These are phyloP conservation scores for Nematopogon swammerdamellus DNA, from an alignment of 2,888 invertebrate genomes.

Conservation along the genomic window DNA sequence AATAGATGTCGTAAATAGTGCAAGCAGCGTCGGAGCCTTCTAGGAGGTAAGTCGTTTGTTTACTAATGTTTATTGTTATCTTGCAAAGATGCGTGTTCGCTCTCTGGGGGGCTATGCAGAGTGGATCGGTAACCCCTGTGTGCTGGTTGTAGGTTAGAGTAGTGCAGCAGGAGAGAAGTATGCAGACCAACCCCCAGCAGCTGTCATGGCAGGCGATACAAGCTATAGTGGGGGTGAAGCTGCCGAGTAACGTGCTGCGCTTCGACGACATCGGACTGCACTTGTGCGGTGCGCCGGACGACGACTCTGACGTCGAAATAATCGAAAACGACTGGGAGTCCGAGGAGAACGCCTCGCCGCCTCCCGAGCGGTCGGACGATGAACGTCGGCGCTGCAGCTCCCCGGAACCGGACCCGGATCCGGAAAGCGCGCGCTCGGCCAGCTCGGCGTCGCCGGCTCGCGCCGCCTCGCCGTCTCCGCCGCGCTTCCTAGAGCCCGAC, in stretches of 20 bases:
- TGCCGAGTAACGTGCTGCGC: conserved; percentile 49
- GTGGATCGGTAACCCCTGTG: conserved; percentile 35
- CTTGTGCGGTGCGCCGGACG: conserved; percentile 47
- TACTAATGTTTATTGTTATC: conserved; percentile 10
- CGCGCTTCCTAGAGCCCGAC: conserved; percentile 44
- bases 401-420: conserved; percentile 31
- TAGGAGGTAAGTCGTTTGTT: conserved; percentile 26
- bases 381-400: conserved; percentile 40
- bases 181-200: conserved; percentile 59
- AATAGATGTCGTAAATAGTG: conserved; percentile 43
- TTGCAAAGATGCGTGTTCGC: no score
- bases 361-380: conserved; percentile 46
- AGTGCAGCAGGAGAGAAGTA: conserved; percentile 43
- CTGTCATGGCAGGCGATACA: conserved; percentile 59
- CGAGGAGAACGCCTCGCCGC: conserved; percentile 44
- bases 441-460: conserved; percentile 19
- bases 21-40: neutral
- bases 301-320: conserved; percentile 53
- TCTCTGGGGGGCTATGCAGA: conserved; percentile 14
- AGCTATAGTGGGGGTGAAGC: conserved; percentile 55
- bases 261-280: conserved; percentile 54
- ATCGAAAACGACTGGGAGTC: conserved; percentile 53
- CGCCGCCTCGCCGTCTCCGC: conserved; percentile 40
- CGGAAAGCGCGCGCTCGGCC: conserved; percentile 4
- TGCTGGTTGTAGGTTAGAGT: conserved; percentile 56